Evolutionary conservation across 2,888 invertebrate genomes (phyloP), one percentile per base, ranked within the genome.

Genomic region (Dolomedes plantarius): DNA sequence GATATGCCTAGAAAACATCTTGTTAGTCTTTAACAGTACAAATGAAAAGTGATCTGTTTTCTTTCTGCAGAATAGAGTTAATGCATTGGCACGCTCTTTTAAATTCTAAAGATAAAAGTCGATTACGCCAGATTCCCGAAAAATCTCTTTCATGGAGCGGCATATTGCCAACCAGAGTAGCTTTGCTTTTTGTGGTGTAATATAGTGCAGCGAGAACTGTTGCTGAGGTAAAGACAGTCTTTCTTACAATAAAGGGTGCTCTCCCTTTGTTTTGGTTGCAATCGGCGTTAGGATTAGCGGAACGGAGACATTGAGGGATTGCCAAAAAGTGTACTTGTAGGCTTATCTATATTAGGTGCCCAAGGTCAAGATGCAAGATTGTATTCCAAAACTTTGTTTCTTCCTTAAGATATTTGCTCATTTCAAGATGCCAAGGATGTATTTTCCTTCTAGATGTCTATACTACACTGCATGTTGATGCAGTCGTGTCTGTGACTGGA

Each of bases 281-380:
- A 69, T 78, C 56, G 36, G 56, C 27, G 36, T 32, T 50, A 27
- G 9, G 28, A 77, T 77, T 23, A 39, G 71, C 19, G 23, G n/a
- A 39, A 13, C 19, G 39, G 28, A 29, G 65, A 13, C 73, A 80
- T 73, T 74, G 74, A 80, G 36, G 50, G 56, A 13, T 39, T 80
- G 80, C 80, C 80, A 80, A 56, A 50, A 56, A 50, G 73, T 36
- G 80, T 80, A 80, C 80, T 80, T 67, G 80, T 68, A 67, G 23
- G 65, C 65, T 71, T 69, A 80, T 64, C 73, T 80, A 80, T 80
- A 80, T 80, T 80, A 67, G 80, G 80, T 74, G 23, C 73, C 56
- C 67, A 80, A 80, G 80, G 80, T 74, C 68, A 50, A 27, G 50
- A 73, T 41, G 32, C n/a, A 7, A 56, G 65, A 80, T 68, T 67